Base-by-base conservation (phyloP, 2,113 vertebrate genomes). In the Casuarius casuarius region DNA sequence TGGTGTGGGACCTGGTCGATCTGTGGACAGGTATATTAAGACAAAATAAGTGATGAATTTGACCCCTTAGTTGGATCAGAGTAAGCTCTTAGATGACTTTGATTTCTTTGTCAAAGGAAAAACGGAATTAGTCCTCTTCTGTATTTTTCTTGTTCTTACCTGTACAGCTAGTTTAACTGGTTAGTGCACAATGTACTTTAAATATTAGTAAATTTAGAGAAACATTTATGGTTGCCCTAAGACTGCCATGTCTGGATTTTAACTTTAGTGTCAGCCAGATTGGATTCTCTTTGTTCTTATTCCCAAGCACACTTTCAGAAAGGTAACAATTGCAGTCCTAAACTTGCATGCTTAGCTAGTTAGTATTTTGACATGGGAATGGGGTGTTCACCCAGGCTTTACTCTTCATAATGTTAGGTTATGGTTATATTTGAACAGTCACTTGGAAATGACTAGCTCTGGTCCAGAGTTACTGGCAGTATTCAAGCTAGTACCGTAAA, bases 1-100 rank as follows among this genome's bases (percentile, higher is more conserved):
- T 23, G 99, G 99, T 66, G 99, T 99, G 89, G 99, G 99, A 90
- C 99, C 99, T 61, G 99, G 99, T 56, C 99, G 99, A 92, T 99
- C 99, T 94, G 99, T 99, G 96, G 99, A 99, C 97, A 99, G 99
- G 99, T 99, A 98, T 58, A 61, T 79, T 95, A 54, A 58, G 52
- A 61, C n/a, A 68, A 79, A 84, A 79, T 40, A 49, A 83, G 16
- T 58, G 46, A 66, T 84, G 3, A 65, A 65, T 72, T 68, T 93
- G 48, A 75, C 29, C 3, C 10, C 15, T 67, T 77, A 28, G 7
- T 33, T 90, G 9, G 58, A 46, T 78, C 40, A 44, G 10, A 75
- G 33, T 89, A 61, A 80, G 7, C 11, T 59, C 9, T 48, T 70
- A 19, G 20, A 8, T 80, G 3, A 22, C 31, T 79, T 52, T 7